Evolutionary conservation across 2,797 vertebrate genomes (phyloP), one percentile per base, ranked within the genome.

Genomic region (Prunella strophiata): DNA sequence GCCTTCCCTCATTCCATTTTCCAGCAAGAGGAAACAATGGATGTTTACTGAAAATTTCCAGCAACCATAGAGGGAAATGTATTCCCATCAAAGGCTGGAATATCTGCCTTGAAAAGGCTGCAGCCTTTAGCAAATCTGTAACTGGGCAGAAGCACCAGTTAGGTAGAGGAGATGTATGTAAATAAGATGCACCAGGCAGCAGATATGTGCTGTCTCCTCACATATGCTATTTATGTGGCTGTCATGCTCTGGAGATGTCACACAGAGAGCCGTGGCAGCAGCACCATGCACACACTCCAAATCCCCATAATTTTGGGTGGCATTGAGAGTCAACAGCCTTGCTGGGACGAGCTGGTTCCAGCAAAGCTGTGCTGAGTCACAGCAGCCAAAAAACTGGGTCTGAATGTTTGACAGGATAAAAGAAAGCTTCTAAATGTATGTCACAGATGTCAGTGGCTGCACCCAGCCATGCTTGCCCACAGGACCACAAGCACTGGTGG

Each of bases 161-260:
- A 68, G 45, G 75, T 17, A 23, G 65, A 67, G 67, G 75, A 63
- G 67, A 85, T 71, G 25, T 34, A 85, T 91, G 94, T 54, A 95
- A 96, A 94, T 92, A 89, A 36, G 1, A 77, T 61, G 87, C 89
- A 93, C 22, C 55, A 67, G 76, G 81, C 87, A 92, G 78, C 72
- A 87, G 81, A 52, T 16, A 21, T 2, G n/a, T 13, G 36, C 61
- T 30, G 27, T 62, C 81, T 63, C 47, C 92, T 83, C 81, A 47
- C 93, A 85, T 57, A 74, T 47, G 67, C 42, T 92, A 3, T 82
- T 95, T 76, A 47, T 10, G 45, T 5, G 7, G 52, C 84, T 95
- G 84, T 50, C 87, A 52, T 18, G 23, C 84, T 73, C 87, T 23
- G 75, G 76, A 45, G 82, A 57, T 59, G 89, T 19, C 94, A 77